Evolutionary conservation across 2,888 invertebrate species (phyloP).

Genomic region (Galerucella pusilla): DNA sequence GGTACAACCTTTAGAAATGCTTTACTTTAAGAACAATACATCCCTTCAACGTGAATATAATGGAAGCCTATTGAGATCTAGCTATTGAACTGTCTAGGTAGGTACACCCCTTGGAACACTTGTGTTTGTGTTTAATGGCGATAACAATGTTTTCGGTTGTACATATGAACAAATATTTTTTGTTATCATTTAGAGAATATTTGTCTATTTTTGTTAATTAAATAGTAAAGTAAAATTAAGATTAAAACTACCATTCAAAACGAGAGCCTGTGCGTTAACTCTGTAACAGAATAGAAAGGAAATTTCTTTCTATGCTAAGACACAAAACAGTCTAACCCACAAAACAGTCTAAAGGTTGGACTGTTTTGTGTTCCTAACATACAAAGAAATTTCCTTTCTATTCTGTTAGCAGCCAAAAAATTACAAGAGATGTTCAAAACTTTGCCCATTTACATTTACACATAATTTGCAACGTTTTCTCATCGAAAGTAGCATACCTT

Average conservation of each 20-base stretch:
- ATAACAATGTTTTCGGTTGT: constrained; percentile 26
- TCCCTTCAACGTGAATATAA: constrained; percentile 30
- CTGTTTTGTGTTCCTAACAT: no score
- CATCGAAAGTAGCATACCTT: no score
- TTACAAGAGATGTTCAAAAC: no score
- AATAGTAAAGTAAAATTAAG: not conserved
- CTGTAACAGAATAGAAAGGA: no score
- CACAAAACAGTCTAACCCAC: no score
- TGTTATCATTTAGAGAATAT: constrained; percentile 1
- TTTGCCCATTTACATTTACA: no score
- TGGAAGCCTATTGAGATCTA: constrained; percentile 28
- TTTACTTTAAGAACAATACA: constrained; percentile 25
- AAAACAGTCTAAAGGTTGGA: no score
- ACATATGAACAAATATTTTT: constrained; percentile 32
- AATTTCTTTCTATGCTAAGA: no score
- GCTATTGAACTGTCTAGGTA: constrained; percentile 29
- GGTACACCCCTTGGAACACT: constrained; percentile 19
- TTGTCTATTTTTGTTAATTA: not conserved
- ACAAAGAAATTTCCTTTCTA: no score
- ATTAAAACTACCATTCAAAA: not conserved
- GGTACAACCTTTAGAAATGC: constrained; percentile 21
- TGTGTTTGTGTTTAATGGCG: constrained; percentile 29
- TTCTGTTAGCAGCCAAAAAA: no score
- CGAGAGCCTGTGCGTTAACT: no score
- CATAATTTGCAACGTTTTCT: no score